A percentile compares a stretch with the other conserved stretches of the same genome.
Conservation (phyloP, 2,113 vertebrate genomes). For the Paramormyrops kingsleyae region DNA sequence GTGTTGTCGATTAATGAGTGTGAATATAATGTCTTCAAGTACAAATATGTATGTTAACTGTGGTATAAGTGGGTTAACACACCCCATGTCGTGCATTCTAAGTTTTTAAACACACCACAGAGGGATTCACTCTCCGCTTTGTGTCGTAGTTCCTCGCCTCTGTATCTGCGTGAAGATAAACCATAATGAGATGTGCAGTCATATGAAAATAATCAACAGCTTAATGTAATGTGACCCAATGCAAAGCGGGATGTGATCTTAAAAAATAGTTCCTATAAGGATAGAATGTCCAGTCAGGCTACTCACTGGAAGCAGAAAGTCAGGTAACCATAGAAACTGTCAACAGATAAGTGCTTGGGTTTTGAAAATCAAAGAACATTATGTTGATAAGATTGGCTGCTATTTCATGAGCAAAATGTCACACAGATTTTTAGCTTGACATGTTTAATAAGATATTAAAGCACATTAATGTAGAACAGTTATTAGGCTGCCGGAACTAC, state of each 20-base stretch:
- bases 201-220: background rate
- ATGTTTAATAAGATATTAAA: background rate
- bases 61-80: background rate
- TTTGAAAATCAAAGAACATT: background rate
- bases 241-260: background rate
- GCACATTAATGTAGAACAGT: background rate
- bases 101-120: background rate
- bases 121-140: background rate
- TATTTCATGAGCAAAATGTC: background rate
- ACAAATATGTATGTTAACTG: background rate
- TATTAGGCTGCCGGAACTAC: background rate
- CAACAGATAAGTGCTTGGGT: background rate
- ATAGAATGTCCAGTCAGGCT: background rate
- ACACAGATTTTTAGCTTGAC: background rate
- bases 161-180: background rate
- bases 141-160: background rate
- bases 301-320: background rate
- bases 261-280: background rate
- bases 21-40: background rate
- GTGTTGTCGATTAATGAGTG: background rate
- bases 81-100: background rate
- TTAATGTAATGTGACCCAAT: background rate
- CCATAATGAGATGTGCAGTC: background rate
- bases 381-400: background rate
- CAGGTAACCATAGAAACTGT: background rate